Evolutionary conservation across 2,113 vertebrate species (phyloP).

Genomic region (Callocephalon fimbriatum): DNA sequence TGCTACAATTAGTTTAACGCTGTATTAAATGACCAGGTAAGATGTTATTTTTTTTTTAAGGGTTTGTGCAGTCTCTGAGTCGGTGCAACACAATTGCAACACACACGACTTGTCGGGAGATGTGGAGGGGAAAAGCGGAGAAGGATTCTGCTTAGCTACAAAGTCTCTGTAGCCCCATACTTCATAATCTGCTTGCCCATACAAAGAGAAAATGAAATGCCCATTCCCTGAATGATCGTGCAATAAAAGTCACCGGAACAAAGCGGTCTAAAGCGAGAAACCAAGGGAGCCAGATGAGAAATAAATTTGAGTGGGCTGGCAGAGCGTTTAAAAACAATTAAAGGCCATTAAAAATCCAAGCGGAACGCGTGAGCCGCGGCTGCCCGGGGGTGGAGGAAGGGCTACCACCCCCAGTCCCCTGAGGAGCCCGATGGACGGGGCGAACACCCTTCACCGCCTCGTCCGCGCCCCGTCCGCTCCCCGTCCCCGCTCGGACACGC

Average conservation of each 20-base stretch:
- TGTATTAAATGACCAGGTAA: neutral
- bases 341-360: slow-evolving; percentile 89
- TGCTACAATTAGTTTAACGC: neutral
- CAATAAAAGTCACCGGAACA: slow-evolving; percentile 71
- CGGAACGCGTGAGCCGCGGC: slow-evolving; percentile 83
- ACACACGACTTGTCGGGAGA: neutral
- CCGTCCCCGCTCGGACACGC: neutral
- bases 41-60: neutral
- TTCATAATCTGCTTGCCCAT: slow-evolving; percentile 58
- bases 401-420: neutral
- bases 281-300: slow-evolving; percentile 89
- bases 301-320: slow-evolving; percentile 90
- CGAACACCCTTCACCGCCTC: neutral
- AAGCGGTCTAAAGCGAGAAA: slow-evolving; percentile 61
- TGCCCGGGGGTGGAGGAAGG: slow-evolving; percentile 37
- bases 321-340: slow-evolving; percentile 92
- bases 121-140: neutral
- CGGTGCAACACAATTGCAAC: neutral
- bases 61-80: neutral
- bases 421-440: neutral
- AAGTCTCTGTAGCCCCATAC: slow-evolving; percentile 38
- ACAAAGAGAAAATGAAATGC: slow-evolving; percentile 57
- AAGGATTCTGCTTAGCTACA: neutral
- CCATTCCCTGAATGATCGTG: slow-evolving; percentile 48
- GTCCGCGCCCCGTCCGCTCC: neutral